These are phyloP conservation scores for Plagodis dolabraria DNA, from an alignment of 2,888 invertebrate genomes.

Conservation along the genomic window DNA sequence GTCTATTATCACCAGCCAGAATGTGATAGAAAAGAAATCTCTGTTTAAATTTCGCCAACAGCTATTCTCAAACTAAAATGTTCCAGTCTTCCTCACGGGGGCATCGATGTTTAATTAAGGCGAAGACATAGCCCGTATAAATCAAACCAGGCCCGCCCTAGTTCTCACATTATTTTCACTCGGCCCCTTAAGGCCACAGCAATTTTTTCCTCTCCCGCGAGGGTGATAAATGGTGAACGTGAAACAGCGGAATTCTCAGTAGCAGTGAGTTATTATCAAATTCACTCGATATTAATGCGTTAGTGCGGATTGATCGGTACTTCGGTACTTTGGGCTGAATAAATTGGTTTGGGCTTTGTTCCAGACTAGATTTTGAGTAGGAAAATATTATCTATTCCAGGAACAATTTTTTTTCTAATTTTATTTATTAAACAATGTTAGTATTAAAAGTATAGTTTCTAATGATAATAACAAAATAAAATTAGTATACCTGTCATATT, in stretches of 20 bases:
- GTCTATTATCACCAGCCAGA: too few species aligned
- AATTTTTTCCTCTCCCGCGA: conserved; percentile 63
- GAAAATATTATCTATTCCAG: not conserved
- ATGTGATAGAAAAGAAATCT: not conserved
- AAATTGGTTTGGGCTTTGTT: not conserved
- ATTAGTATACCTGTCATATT: too few species aligned
- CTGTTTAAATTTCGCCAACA: not conserved
- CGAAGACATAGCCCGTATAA: conserved; percentile 52
- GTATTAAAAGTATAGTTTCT: too few species aligned
- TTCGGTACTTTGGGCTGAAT: conserved; percentile 23
- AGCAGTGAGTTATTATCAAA: conserved; percentile 54
- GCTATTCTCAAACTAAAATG: conserved; percentile 1
- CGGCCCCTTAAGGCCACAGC: conserved; percentile 55
- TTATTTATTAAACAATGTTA: not conserved
- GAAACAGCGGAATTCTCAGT: conserved; percentile 62
- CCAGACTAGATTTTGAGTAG: not conserved
- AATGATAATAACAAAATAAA: too few species aligned
- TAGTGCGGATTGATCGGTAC: conserved; percentile 29
- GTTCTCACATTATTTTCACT: conserved; percentile 62
- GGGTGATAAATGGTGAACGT: conserved; percentile 67
- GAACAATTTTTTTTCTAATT: not conserved
- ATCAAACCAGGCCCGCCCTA: conserved; percentile 57
- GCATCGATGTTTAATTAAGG: conserved; percentile 57
- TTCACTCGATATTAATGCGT: conserved; percentile 40
- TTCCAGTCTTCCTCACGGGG: not conserved